Evolutionary conservation across 2,888 invertebrate genomes (phyloP), one percentile per base, ranked within the genome.

Genomic region (Trachelus tabidus): DNA sequence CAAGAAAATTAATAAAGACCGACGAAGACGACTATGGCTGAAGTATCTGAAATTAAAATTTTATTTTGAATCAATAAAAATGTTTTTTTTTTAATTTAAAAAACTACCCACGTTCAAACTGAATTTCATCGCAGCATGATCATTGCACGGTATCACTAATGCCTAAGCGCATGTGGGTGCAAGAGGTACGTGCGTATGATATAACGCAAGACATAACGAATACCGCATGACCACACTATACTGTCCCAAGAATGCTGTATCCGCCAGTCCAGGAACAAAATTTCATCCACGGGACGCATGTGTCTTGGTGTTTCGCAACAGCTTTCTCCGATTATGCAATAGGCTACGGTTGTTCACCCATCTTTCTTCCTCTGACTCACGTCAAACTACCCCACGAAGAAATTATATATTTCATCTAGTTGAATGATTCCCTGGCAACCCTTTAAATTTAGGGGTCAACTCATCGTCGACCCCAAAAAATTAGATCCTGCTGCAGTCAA

Each of bases 261-360:
- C 35, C 37, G 74, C 15, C 74, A 30, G 74, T 74, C 35, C 34
- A 35, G 74, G 30, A 35, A 33, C 35, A 30, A 37, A 71, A 71
- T 74, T 12, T 34, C 74, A 37, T 35, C 35, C 74, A 30, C 74
- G 74, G 6, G 34, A 74, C 30, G 74, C 34, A 74, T 23, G 2
- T 78, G 73, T 76, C 73, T 76, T 76, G 69, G 71, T 80, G 84
- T 89, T 89, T 85, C 85, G 87, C 85, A 89, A 89, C 78, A 84
- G 81, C 89, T 89, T 89, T 89, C 89, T 86, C 89, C 86, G 77
- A 83, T 89, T 89, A 85, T 74, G 83, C 81, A 89, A 89, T 80
- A 71, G 40, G 23, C 74, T 31, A 40, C 82, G 80, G 85, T 86
- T 85, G 81, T 85, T 85, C 84, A 85, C 84, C 85, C 84, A 89